Conservation (phyloP, 1,140 invertebrate species). For the Hyles vespertilio region DNA sequence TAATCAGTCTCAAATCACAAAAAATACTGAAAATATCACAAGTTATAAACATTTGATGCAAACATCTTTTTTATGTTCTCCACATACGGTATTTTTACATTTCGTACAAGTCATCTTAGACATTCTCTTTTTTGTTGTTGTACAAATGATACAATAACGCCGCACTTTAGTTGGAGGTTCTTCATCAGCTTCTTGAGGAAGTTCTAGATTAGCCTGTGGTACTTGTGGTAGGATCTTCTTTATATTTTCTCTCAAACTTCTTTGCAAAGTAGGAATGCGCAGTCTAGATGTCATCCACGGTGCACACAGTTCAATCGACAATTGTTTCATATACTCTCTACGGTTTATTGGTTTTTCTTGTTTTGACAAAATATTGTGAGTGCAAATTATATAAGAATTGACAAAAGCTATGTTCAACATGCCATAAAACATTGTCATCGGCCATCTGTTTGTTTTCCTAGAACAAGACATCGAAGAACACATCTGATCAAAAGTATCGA, state of each 20-base stretch:
- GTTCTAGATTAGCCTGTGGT: background rate
- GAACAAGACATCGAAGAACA: constrained; percentile 18
- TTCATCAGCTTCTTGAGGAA: constrained; percentile 8
- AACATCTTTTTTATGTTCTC: constrained; percentile 14
- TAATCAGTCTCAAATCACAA: too few relatives aligned
- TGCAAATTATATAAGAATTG: constrained; percentile 25
- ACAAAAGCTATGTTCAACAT: constrained; percentile 29
- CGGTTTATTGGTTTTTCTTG: constrained; percentile 21
- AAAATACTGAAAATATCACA: too few relatives aligned
- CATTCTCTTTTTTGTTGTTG: constrained; percentile 23
- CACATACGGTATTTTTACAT: constrained; percentile 24
- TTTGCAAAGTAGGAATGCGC: constrained; percentile 19
- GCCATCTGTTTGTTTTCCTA: constrained; percentile 25
- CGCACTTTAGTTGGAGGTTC: constrained; percentile 18
- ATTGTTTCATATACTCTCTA: constrained; percentile 25
- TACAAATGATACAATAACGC: constrained; percentile 21
- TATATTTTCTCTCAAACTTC: constrained; percentile 22
- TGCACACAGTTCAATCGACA: constrained; percentile 16
- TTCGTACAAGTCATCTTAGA: constrained; percentile 17
- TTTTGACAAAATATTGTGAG: constrained; percentile 19
- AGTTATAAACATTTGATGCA: constrained; percentile 14
- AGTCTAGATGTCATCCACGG: constrained; percentile 20
- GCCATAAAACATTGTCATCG: constrained; percentile 21
- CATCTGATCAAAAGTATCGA: constrained; percentile 26
- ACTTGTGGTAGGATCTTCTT: constrained; percentile 6